Evolutionary conservation across 2,113 vertebrate genomes (phyloP).

Genomic region (Cottus gobio): DNA sequence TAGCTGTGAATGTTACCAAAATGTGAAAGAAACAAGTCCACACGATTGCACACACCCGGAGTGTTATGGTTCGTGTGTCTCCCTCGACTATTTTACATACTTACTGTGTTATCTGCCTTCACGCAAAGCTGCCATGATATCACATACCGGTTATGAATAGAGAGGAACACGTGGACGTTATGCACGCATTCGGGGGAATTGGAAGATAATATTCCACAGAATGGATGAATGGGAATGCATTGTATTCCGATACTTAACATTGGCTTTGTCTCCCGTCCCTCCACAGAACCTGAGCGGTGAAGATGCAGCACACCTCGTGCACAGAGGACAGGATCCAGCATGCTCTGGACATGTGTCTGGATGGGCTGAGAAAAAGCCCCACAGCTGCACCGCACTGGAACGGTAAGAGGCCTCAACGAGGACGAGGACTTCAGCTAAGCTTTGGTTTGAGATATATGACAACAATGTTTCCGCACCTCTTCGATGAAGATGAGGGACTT

Average conservation of each 20-base stretch:
- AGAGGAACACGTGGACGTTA: neutral
- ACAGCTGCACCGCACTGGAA: constrained; percentile 88
- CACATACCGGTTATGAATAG: constrained; percentile 42
- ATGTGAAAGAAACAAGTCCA: neutral
- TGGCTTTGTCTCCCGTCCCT: neutral
- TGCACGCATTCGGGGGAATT: neutral
- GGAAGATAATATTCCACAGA: constrained; percentile 36
- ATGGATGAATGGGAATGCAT: constrained; percentile 2
- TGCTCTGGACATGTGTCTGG: constrained; percentile 92
- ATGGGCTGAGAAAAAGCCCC: constrained; percentile 86
- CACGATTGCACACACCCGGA: neutral
- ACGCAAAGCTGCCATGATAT: constrained; percentile 70
- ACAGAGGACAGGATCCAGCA: constrained; percentile 99
- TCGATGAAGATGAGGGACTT: neutral
- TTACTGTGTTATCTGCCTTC: constrained; percentile 17
- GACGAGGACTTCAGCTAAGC: neutral
- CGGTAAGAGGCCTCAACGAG: constrained; percentile 76
- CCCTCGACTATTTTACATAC: constrained; percentile 68
- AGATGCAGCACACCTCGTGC: constrained; percentile 97
- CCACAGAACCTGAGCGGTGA: constrained; percentile 86
- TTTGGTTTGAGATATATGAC: neutral
- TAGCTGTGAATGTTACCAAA: neutral
- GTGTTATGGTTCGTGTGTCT: constrained; percentile 36
- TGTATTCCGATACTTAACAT: neutral
- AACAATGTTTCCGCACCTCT: neutral